phyloP scores from a whole-genome alignment of 2,888 invertebrate species.

The Meloe dianella region DNA sequence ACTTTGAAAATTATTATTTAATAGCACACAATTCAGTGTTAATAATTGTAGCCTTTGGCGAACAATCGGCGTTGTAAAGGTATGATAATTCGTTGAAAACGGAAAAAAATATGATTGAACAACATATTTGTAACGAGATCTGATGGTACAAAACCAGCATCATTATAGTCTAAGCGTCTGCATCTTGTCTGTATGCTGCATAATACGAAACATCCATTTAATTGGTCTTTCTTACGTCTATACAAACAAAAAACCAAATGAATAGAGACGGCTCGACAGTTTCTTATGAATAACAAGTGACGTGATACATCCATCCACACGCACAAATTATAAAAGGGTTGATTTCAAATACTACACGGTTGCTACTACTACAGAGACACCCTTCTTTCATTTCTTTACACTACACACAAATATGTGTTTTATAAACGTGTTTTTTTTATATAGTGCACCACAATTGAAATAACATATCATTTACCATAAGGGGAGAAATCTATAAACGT shows the following conservation, averaged over 20 bases:
- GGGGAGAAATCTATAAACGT: neutral
- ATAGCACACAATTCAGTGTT: neutral
- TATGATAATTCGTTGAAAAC: slow-evolving; percentile 18
- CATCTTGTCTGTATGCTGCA: slow-evolving; percentile 33
- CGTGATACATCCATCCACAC: slow-evolving; percentile 37
- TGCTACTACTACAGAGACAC: slow-evolving; percentile 39
- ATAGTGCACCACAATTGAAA: slow-evolving; percentile 19
- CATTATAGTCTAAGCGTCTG: slow-evolving; percentile 39
- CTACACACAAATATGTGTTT: neutral
- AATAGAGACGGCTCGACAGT: slow-evolving; percentile 37
- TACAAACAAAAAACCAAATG: slow-evolving; percentile 36
- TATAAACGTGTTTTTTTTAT: neutral
- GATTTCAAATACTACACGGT: slow-evolving; percentile 32
- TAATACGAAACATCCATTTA: slow-evolving; percentile 36
- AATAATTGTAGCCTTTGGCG: neutral
- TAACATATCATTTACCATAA: slow-evolving; percentile 25
- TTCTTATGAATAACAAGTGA: slow-evolving; percentile 38
- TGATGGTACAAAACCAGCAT: slow-evolving; percentile 40
- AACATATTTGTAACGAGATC: slow-evolving; percentile 38
- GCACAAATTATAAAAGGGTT: slow-evolving; percentile 33
- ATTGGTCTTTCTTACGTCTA: slow-evolving; percentile 20
- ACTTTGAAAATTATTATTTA: too few species aligned
- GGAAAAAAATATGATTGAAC: slow-evolving; percentile 18
- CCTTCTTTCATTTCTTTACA: slow-evolving; percentile 36
- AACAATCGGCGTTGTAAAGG: slow-evolving; percentile 5